Conservation (phyloP, 2,888 invertebrate species). For the Amitus sp. region DNA sequence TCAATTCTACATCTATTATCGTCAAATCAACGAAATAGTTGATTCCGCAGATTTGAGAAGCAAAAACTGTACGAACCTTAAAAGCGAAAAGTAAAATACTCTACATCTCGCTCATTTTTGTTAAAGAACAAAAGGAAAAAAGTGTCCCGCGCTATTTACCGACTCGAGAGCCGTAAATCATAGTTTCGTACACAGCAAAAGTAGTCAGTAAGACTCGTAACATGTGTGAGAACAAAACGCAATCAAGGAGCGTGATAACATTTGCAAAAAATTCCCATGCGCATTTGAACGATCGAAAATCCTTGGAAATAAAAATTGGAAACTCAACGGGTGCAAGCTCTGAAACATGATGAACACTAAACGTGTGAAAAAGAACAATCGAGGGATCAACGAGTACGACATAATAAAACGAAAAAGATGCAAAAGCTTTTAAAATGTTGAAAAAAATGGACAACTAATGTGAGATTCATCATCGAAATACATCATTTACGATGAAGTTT, state of each 20-base stretch:
- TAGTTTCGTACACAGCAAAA: slow-evolving; percentile 54
- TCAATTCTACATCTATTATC: neutral
- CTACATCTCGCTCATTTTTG: neutral
- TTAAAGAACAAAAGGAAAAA: no score
- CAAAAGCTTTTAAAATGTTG: neutral
- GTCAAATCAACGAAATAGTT: neutral
- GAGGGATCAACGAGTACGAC: no score
- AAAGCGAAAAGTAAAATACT: slow-evolving; percentile 1
- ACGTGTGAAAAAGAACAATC: no score
- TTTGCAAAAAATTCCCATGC: neutral
- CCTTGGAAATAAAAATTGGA: neutral
- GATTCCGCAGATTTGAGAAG: neutral
- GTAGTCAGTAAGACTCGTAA: slow-evolving; percentile 52
- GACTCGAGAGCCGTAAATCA: neutral
- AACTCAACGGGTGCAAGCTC: neutral
- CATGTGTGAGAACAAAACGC: slow-evolving; percentile 2
- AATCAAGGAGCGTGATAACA: no score
- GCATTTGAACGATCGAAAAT: neutral
- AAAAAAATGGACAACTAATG: neutral
- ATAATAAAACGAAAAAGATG: neutral
- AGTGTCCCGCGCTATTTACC: neutral
- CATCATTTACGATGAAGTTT: neutral
- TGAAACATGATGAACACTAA: neutral
- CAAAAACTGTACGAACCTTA: neutral
- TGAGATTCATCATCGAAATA: neutral